phyloP scores from a whole-genome alignment of 2,797 vertebrate species.

The Tachyglossus aculeatus region DNA sequence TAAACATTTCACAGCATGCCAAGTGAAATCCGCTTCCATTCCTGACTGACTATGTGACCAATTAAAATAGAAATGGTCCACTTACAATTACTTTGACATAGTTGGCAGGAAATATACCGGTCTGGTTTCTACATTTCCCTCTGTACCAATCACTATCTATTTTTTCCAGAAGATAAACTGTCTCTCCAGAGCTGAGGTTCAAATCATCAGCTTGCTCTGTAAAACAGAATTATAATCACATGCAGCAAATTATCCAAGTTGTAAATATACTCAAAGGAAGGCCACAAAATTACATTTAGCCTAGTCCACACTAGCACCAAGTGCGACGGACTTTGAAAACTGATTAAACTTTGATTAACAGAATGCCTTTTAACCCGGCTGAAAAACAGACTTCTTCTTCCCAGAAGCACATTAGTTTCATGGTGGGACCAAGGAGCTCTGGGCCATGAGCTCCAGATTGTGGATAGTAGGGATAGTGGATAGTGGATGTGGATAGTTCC shows the following conservation, averaged over 20 bases:
- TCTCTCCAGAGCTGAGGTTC: slow-evolving; percentile 84
- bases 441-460: too few relatives aligned
- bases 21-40: slow-evolving; percentile 11
- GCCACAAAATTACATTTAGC: slow-evolving; percentile 3
- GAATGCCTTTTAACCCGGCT: too few relatives aligned
- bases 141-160: slow-evolving; percentile 90
- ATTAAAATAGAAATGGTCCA: slow-evolving; percentile 39
- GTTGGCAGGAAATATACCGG: slow-evolving; percentile 89
- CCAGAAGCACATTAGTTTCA: too few relatives aligned
- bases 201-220: slow-evolving; percentile 89
- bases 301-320: background rate
- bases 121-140: slow-evolving; percentile 82
- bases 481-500: too few relatives aligned
- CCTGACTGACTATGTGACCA: background rate
- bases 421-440: too few relatives aligned
- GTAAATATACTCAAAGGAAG: background rate
- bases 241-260: slow-evolving; percentile 8
- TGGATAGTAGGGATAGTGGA: too few relatives aligned
- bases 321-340: background rate
- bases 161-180: slow-evolving; percentile 85
- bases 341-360: background rate
- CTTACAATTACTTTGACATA: slow-evolving; percentile 83
- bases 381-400: too few relatives aligned
- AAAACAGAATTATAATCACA: slow-evolving; percentile 46
- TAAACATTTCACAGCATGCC: background rate